Percentiles rank a stretch among this genome's conserved stretches.
These are phyloP conservation scores for Orchesella cincta DNA, from an alignment of 1,140 invertebrate genomes.

Conservation along the genomic window DNA sequence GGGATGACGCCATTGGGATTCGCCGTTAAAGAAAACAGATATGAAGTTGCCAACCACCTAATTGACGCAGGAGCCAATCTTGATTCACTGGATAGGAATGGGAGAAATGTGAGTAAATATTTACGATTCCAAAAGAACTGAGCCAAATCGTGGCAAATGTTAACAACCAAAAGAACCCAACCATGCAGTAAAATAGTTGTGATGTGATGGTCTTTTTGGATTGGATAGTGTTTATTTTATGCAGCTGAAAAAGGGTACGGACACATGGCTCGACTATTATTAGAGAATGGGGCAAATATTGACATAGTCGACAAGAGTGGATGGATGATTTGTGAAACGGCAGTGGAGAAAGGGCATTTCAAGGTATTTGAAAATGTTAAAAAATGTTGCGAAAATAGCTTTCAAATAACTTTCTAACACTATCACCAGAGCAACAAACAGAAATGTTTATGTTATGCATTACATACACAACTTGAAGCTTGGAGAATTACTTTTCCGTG, in stretches of 20 bases:
- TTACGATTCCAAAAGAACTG: background rate
- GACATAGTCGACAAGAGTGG: constrained; percentile 18
- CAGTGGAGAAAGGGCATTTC: background rate
- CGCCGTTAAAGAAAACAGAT: constrained; percentile 12
- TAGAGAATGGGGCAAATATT: constrained; percentile 10
- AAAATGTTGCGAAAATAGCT: no score
- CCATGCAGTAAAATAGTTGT: no score
- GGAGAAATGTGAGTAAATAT: background rate
- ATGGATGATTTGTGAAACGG: background rate
- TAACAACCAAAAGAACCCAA: no score
- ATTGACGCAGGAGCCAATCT: background rate
- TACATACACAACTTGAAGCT: background rate
- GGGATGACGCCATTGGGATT: background rate
- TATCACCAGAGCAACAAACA: no score
- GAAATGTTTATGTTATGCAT: no score
- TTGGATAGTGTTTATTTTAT: constrained; percentile 20
- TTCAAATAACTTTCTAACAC: no score
- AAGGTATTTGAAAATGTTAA: no score
- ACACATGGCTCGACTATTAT: background rate
- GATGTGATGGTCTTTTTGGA: no score
- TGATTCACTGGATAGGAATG: constrained; percentile 10
- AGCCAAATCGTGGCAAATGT: background rate
- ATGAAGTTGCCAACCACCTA: background rate
- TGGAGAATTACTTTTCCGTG: constrained; percentile 7
- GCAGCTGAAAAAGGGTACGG: constrained; percentile 7